Evolutionary conservation across 2,888 invertebrate species (phyloP), one percentile per base, ranked within the genome.

Genomic region (Syrphus vitripennis): DNA sequence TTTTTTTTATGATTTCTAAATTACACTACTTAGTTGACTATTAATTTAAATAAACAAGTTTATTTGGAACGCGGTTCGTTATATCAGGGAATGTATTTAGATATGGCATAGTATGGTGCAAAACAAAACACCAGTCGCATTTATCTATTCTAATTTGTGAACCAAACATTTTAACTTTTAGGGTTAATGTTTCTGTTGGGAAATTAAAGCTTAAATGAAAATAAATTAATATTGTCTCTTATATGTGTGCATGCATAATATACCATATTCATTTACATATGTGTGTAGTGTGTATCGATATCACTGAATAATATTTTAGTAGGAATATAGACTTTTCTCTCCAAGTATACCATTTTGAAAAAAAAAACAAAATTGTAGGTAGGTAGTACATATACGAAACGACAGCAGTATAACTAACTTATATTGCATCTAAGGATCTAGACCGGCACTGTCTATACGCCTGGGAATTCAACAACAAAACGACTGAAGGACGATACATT

Each of bases 11-110:
- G 6, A 37, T 37, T 37, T 37, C 14, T n/a, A 74, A 77, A 77
- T 74, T 53, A 78, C 72, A 78, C 83, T 21, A 59, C 21, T 78
- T 78, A 69, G 72, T 69, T 61, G 72, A 74, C 61, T 78, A 83
- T 83, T 74, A 78, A 74, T 83, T 83, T 53, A 72, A 83, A 78
- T 83, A 69, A 78, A 83, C 37, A 42, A 78, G 78, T 74, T 10
- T 45, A 78, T 72, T 78, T 74, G 78, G 72, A 55, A 34, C 21
- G 34, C 59, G 72, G 78, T 55, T 74, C 72, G 74, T 78, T 83
- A 69, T 83, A 69, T 63, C 61, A 55, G 19, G 67, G 55, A 59
- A 74, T 7, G 16, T 21, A 10, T 34, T 12, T 10, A 10, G 34
- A 21, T 59, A 74, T 67, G 67, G 29, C 12, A 19, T 3, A 57